phyloP scores from a whole-genome alignment of 2,888 invertebrate species.

The Lapara coniferarum region DNA sequence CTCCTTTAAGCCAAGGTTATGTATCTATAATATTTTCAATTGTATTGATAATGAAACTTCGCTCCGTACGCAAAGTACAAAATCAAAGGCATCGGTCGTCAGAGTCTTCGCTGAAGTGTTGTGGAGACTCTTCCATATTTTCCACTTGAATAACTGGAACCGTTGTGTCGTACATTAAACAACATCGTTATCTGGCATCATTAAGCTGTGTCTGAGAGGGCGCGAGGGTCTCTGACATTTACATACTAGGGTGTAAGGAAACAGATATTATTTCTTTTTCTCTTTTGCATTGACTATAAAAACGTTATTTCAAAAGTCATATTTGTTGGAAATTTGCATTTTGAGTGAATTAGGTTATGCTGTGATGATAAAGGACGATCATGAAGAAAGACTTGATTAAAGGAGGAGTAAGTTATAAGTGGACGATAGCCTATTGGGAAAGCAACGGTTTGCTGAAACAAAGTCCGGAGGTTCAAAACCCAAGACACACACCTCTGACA shows the following conservation, averaged over 20 bases:
- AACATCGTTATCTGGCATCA: slow-evolving; percentile 44
- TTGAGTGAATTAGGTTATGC: not conserved
- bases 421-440: too few species aligned
- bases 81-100: not conserved
- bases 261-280: slow-evolving; percentile 23
- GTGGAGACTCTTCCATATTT: slow-evolving; percentile 17
- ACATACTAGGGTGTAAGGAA: slow-evolving; percentile 42
- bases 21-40: too few species aligned
- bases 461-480: too few species aligned
- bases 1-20: too few species aligned
- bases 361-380: too few species aligned
- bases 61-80: not conserved
- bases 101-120: not conserved
- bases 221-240: slow-evolving; percentile 35
- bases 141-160: slow-evolving; percentile 20
- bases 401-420: too few species aligned
- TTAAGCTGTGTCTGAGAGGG: slow-evolving; percentile 42
- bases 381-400: too few species aligned
- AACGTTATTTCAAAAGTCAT: slow-evolving; percentile 5
- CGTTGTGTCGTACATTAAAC: slow-evolving; percentile 25
- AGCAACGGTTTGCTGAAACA: too few species aligned
- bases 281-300: not conserved
- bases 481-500: too few species aligned
- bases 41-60: too few species aligned
- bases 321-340: slow-evolving; percentile 1